Percentiles rank a stretch among this genome's conserved stretches.
Evolutionary conservation across 2,888 invertebrate species (phyloP).

Genomic region (Drosophila anceps): DNA sequence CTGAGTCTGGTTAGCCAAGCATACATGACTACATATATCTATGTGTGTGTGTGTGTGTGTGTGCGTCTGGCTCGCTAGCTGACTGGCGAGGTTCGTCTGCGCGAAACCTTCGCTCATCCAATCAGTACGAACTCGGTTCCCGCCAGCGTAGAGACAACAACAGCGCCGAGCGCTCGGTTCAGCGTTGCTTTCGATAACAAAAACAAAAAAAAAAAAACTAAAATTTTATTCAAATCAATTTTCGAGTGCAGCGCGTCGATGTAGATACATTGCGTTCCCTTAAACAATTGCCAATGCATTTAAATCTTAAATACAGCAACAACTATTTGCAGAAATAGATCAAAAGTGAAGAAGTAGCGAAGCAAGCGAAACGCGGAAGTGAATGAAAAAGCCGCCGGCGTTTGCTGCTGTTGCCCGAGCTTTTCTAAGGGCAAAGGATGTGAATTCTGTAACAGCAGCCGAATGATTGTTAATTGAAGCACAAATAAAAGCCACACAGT

Average conservation of each 20-base stretch:
- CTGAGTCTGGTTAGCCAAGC: conserved; percentile 57
- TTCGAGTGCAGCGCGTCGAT: conserved; percentile 35
- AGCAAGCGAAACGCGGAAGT: conserved; percentile 65
- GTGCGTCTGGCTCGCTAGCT: conserved; percentile 55
- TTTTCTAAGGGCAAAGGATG: conserved; percentile 48
- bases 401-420: conserved; percentile 30
- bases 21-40: neutral
- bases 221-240: conserved; percentile 20
- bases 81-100: conserved; percentile 82
- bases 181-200: conserved; percentile 28
- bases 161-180: conserved; percentile 77
- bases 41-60: conserved; percentile 10
- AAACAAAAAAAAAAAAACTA: conserved; percentile 9
- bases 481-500: conserved; percentile 25
- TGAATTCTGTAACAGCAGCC: conserved; percentile 27
- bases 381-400: conserved; percentile 74
- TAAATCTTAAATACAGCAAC: neutral
- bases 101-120: conserved; percentile 85
- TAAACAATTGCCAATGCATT: conserved; percentile 7
- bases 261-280: conserved; percentile 10
- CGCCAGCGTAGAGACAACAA: conserved; percentile 84
- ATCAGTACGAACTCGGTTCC: conserved; percentile 86
- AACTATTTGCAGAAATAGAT: neutral
- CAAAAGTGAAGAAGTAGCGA: neutral
- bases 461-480: conserved; percentile 33